Base-by-base conservation (phyloP, 2,113 vertebrate genomes). In the Chitala chitala region DNA sequence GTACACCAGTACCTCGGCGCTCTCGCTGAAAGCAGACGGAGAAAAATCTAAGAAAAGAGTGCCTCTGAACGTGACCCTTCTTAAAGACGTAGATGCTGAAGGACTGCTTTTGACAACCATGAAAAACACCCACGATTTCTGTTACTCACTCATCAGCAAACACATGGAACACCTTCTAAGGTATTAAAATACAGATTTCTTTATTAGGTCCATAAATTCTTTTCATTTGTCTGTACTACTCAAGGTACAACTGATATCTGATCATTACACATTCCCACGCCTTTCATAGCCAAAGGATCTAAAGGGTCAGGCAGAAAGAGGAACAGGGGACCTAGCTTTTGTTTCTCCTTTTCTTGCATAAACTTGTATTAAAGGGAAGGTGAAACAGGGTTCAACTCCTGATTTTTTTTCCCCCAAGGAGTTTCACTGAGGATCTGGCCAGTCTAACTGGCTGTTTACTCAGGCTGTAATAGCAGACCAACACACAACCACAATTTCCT, bases 181-280 rank as follows among this genome's bases (percentile, higher is more conserved):
- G 76, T 72, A 77, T 73, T 17, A 64, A 72, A 80, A 80, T 31
- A 29, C 26, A 80, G 64, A 79, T 79, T 81, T 36, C 50, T 66
- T 78, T 66, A 77, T 42, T 58, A 68, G 3, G 15, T 59, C 42
- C 55, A 26, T 54, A 46, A 13, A 63, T 55, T 26, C 44, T 12
- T 15, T 42, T 42, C 22, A 29, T 29, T 73, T 64, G 50, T 74
- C 61, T 12, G 17, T 40, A 15, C 38, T 69, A 15, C 20, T 42
- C 22, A 63, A 69, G 54, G 36, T 56, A 48, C 36, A 42, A 1
- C 24, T 56, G 63, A 65, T 55, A 44, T 31, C 15, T 44, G 38
- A 31, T 42, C 38, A 73, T 40, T 26, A 74, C n/a, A 33, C 13
- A 56, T 56, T 55, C 48, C 63, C 17, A 51, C 29, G 36, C 42